These are phyloP conservation scores for Grallaria varia DNA, from an alignment of 2,113 vertebrate species.

Conservation along the genomic window DNA sequence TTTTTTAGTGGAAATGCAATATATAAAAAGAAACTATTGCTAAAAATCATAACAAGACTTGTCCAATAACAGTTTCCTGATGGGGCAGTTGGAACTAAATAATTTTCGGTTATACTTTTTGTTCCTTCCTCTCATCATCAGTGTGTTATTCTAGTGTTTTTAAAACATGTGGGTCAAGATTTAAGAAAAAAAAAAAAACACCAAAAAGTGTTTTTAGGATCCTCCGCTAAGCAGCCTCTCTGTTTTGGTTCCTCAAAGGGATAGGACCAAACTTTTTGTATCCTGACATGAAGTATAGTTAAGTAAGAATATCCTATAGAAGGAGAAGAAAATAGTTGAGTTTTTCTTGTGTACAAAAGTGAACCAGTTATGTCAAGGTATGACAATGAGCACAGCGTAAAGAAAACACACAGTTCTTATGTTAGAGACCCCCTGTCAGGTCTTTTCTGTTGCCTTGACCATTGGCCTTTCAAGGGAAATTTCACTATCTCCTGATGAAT, in stretches of 20 bases:
- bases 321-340: neutral
- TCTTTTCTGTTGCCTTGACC: neutral
- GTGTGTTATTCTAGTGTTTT: neutral
- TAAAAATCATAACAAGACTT: neutral
- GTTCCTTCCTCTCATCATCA: neutral
- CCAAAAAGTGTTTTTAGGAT: neutral
- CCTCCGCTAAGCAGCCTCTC: neutral
- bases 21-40: neutral
- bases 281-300: neutral
- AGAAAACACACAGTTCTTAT: neutral
- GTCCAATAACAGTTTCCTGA: neutral
- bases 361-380: neutral
- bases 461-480: neutral
- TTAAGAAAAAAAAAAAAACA: neutral
- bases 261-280: neutral
- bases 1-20: neutral
- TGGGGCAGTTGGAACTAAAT: neutral
- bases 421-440: neutral
- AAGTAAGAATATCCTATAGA: neutral
- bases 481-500: neutral
- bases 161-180: neutral
- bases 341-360: neutral
- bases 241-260: fast-evolving
- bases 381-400: neutral
- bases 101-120: neutral